Percentiles rank a stretch among this genome's conserved stretches.
These are phyloP conservation scores for Macrobrachium nipponense DNA, from an alignment of 1,140 invertebrate genomes.

Conservation along the genomic window DNA sequence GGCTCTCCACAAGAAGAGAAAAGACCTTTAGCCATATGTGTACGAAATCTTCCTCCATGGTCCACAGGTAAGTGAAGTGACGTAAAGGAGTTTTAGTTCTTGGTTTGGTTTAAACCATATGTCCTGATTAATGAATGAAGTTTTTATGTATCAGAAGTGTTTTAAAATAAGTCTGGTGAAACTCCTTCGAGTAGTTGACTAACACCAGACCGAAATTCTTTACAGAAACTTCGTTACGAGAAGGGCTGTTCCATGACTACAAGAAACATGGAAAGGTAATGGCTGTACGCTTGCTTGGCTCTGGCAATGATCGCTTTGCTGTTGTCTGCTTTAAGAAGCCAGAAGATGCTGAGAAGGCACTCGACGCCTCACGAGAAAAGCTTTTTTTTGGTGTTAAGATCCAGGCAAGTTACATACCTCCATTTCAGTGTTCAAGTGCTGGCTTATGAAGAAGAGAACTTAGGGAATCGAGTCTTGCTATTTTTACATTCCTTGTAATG, in stretches of 20 bases:
- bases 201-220: conserved; percentile 18
- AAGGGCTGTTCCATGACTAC: conserved; percentile 97
- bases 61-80: conserved; percentile 75
- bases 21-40: conserved; percentile 88
- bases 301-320: conserved; percentile 85
- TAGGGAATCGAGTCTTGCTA: too few species aligned
- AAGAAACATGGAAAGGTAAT: conserved; percentile 98
- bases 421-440: conserved; percentile 16
- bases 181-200: not conserved
- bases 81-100: not conserved
- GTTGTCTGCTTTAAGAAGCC: conserved; percentile 95
- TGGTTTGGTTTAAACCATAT: not conserved
- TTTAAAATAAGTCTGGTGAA: not conserved
- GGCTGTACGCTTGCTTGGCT: conserved; percentile 89
- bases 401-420: conserved; percentile 79
- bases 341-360: conserved; percentile 94
- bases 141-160: not conserved
- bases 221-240: conserved; percentile 91
- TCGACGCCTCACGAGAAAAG: conserved; percentile 95
- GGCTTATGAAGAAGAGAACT: too few species aligned
- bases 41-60: conserved; percentile 87
- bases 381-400: conserved; percentile 96
- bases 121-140: not conserved
- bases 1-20: conserved; percentile 75
- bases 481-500: too few species aligned